Conservation (phyloP, 2,888 invertebrate species). For the Parnassius mnemosyne region DNA sequence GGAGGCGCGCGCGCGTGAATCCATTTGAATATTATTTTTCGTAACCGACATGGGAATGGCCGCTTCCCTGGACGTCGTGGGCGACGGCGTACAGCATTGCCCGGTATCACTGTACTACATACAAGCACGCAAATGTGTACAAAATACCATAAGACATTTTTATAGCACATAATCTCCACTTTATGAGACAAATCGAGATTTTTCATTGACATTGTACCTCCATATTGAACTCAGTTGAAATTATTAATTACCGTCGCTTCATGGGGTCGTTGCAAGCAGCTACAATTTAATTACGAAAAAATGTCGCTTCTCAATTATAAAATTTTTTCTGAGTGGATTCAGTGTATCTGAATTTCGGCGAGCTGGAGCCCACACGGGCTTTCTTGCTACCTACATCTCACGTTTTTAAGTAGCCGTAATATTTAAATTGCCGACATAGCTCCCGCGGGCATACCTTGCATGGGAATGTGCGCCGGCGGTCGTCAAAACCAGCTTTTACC, state of each 20-base stretch:
- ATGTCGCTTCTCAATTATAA: conserved; percentile 64
- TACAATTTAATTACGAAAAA: conserved; percentile 76
- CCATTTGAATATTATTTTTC: conserved; percentile 77
- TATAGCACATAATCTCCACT: conserved; percentile 67
- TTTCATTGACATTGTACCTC: conserved; percentile 56
- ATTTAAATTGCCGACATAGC: conserved; percentile 79
- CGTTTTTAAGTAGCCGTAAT: conserved; percentile 79
- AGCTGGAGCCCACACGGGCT: conserved; percentile 69
- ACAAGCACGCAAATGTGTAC: conserved; percentile 38
- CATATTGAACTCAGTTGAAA: conserved; percentile 58
- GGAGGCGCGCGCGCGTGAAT: conserved; percentile 75
- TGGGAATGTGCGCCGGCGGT: conserved; percentile 76
- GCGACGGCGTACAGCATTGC: conserved; percentile 34
- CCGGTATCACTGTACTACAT: conserved; percentile 42
- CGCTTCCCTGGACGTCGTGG: conserved; percentile 47
- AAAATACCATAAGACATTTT: conserved; percentile 52
- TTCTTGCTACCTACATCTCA: conserved; percentile 76
- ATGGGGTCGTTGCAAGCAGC: conserved; percentile 50
- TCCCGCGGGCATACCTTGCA: conserved; percentile 77
- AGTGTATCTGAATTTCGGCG: conserved; percentile 65
- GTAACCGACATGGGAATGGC: conserved; percentile 70
- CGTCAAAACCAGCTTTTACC: conserved; percentile 74
- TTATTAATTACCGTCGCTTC: conserved; percentile 63
- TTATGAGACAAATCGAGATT: conserved; percentile 44
- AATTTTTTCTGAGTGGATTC: conserved; percentile 63